Conservation (phyloP, 2,113 vertebrate genomes). For the Athene noctua region DNA sequence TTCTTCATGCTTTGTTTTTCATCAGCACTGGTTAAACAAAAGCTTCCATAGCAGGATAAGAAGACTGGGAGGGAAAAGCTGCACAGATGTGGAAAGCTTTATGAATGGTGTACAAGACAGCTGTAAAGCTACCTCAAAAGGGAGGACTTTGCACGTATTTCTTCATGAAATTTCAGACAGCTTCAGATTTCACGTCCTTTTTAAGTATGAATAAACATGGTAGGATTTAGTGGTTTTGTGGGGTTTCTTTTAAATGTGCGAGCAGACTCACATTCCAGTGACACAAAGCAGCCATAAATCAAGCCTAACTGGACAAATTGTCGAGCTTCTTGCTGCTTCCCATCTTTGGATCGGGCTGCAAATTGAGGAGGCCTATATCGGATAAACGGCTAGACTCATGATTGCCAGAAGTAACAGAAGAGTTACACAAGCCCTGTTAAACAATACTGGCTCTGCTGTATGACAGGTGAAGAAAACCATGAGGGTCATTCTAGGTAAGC, state of each 20-base stretch:
- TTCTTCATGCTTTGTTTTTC: not conserved
- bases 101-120: not conserved
- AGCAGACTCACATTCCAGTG: not conserved
- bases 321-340: not conserved
- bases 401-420: not conserved
- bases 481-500: not conserved
- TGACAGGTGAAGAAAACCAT: not conserved
- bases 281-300: not conserved
- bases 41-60: not conserved
- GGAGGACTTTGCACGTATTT: not conserved
- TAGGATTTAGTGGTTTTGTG: not conserved
- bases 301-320: not conserved
- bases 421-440: not conserved
- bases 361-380: not conserved
- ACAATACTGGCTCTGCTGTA: not conserved
- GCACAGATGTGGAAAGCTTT: not conserved
- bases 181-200: not conserved
- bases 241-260: not conserved
- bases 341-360: not conserved
- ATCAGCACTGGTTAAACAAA: not conserved
- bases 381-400: not conserved
- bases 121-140: not conserved
- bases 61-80: not conserved
- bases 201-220: not conserved
- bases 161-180: not conserved